Evolutionary conservation across 2,888 invertebrate species (phyloP).

Genomic region (Apocheima hispidaria): DNA sequence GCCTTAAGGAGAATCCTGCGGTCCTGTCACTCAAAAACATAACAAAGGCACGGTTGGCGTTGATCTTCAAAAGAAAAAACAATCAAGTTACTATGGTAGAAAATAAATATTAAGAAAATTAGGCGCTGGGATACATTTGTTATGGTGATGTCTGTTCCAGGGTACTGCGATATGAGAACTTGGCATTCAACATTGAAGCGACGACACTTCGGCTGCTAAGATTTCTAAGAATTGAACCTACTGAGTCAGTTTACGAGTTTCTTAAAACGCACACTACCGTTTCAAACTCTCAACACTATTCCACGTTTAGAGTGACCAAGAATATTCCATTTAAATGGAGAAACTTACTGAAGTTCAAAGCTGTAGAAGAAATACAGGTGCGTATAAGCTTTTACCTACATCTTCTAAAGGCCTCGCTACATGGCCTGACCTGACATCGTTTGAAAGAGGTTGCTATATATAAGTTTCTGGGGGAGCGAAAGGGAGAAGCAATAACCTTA

Average conservation of each 20-base stretch:
- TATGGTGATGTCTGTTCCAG: neutral
- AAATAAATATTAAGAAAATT: too few relatives aligned
- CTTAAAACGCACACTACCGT: slow-evolving; percentile 1
- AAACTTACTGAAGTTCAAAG: neutral
- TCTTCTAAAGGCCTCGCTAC: too few relatives aligned
- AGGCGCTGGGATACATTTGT: too few relatives aligned
- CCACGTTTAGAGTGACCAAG: slow-evolving; percentile 1
- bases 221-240: neutral
- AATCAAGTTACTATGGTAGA: too few relatives aligned
- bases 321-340: slow-evolving; percentile 15
- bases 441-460: too few relatives aligned
- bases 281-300: neutral
- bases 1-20: too few relatives aligned
- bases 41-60: too few relatives aligned
- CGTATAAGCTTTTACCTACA: neutral
- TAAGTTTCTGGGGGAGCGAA: too few relatives aligned
- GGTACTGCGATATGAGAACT: neutral
- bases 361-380: slow-evolving; percentile 9
- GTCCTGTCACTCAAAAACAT: too few relatives aligned
- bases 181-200: neutral
- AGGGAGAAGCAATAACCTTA: too few relatives aligned
- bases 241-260: neutral
- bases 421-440: too few relatives aligned
- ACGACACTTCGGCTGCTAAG: neutral
- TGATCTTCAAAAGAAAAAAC: too few relatives aligned